Conservation (phyloP, 2,113 vertebrate genomes). For the Nothoprocta pentlandii region DNA sequence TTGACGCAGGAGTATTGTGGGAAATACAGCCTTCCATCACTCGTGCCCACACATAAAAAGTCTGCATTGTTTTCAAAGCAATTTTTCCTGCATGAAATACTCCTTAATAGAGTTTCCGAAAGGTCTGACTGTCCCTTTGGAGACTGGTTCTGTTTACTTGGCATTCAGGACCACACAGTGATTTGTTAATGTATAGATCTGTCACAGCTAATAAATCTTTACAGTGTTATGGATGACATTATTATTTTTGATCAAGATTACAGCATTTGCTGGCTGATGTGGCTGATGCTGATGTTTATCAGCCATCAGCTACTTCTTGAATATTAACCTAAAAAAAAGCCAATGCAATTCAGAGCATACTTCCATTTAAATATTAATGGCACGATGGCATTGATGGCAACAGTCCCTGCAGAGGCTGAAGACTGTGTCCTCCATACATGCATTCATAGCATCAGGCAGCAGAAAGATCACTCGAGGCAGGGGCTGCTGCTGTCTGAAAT, state of each 20-base stretch:
- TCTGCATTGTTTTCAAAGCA: not conserved
- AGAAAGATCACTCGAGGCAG: not conserved
- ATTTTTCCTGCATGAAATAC: not conserved
- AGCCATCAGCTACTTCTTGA: slow-evolving; percentile 9
- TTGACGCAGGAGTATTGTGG: not conserved
- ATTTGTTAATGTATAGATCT: slow-evolving; percentile 72
- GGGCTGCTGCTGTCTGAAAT: not conserved
- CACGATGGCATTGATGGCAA: slow-evolving; percentile 36
- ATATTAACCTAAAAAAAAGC: slow-evolving; percentile 34
- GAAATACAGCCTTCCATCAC: not conserved
- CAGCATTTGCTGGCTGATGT: slow-evolving; percentile 23
- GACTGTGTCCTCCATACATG: not conserved
- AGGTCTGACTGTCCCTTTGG: not conserved
- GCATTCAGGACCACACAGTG: slow-evolving; percentile 39
- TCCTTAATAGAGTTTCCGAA: not conserved
- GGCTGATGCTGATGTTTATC: slow-evolving; percentile 42
- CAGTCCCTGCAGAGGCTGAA: slow-evolving; percentile 1
- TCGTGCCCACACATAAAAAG: not conserved
- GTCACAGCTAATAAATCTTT: slow-evolving; percentile 73
- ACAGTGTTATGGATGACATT: slow-evolving; percentile 69
- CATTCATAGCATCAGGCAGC: not conserved
- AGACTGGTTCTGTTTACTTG: not conserved
- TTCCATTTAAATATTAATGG: slow-evolving; percentile 70
- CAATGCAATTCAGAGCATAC: slow-evolving; percentile 50
- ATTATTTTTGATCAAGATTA: slow-evolving; percentile 77